phyloP scores from a whole-genome alignment of 2,797 vertebrate species.

The Coluber constrictor region DNA sequence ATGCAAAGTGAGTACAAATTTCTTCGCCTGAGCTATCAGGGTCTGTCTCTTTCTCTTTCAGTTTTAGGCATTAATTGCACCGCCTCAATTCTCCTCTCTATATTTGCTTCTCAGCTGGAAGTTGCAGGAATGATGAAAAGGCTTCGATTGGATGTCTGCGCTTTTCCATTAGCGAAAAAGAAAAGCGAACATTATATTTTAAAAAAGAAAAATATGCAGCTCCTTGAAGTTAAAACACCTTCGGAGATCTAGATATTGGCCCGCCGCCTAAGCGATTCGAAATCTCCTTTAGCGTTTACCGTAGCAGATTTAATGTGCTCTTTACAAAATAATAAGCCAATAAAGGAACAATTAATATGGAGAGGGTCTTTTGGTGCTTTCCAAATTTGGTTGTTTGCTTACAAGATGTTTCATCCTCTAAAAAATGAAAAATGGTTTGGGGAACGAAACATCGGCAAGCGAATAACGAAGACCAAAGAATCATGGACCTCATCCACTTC shows the following conservation, averaged over 20 bases:
- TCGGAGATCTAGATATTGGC: background rate
- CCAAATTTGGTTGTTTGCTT: background rate
- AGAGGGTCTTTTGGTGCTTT: background rate
- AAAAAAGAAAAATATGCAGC: background rate
- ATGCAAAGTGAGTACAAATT: background rate
- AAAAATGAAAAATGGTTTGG: background rate
- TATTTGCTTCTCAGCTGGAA: background rate
- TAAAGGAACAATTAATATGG: background rate
- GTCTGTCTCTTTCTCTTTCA: background rate
- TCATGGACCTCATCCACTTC: too few relatives aligned
- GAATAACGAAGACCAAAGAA: too few relatives aligned
- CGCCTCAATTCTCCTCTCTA: background rate
- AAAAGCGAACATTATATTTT: background rate
- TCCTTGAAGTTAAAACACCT: background rate
- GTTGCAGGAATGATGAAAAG: background rate
- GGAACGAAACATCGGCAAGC: too few relatives aligned
- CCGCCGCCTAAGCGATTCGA: background rate
- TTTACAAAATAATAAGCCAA: background rate
- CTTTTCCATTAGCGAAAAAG: background rate
- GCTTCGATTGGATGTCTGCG: background rate
- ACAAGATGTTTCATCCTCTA: background rate
- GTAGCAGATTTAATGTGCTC: background rate
- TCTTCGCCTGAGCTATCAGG: background rate
- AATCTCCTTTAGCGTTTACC: background rate
- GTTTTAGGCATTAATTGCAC: background rate